phyloP scores from a whole-genome alignment of 2,888 invertebrate genomes.

The Cyrtodaria siliqua region DNA sequence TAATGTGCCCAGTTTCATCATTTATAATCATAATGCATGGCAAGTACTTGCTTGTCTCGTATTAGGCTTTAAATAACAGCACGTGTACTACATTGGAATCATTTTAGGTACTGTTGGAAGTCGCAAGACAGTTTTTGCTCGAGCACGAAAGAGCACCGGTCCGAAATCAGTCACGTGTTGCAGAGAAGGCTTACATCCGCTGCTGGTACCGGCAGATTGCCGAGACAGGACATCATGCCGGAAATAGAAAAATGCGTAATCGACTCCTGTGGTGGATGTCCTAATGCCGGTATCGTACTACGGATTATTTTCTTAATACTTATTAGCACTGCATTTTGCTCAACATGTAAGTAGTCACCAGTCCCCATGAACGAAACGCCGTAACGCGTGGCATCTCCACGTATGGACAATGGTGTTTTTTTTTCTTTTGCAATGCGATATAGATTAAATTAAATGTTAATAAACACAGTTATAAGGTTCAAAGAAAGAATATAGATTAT shows the following conservation, averaged over 20 bases:
- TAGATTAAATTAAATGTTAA: no score
- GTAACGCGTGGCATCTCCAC: no score
- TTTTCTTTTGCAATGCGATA: no score
- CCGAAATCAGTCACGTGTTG: constrained; percentile 51
- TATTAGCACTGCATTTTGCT: no score
- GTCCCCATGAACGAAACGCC: no score
- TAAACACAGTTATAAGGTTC: no score
- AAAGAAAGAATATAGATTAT: no score
- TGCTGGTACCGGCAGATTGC: constrained; percentile 63
- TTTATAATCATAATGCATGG: no score
- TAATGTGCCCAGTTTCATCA: neutral
- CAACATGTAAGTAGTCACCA: no score
- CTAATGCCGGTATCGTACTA: constrained; percentile 60
- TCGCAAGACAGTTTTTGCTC: constrained; percentile 42
- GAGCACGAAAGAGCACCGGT: constrained; percentile 42
- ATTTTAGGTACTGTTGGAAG: constrained; percentile 38
- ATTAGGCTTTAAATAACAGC: neutral
- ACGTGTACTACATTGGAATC: neutral
- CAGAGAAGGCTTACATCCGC: constrained; percentile 65
- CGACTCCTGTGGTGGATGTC: constrained; percentile 69
- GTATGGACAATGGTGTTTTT: no score
- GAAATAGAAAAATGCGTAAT: constrained; percentile 65
- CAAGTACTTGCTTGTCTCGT: no score
- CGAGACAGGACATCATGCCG: constrained; percentile 54
- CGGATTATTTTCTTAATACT: no score